Evolutionary conservation across 2,888 invertebrate genomes (phyloP).

Genomic region (Diabrotica balteata): DNA sequence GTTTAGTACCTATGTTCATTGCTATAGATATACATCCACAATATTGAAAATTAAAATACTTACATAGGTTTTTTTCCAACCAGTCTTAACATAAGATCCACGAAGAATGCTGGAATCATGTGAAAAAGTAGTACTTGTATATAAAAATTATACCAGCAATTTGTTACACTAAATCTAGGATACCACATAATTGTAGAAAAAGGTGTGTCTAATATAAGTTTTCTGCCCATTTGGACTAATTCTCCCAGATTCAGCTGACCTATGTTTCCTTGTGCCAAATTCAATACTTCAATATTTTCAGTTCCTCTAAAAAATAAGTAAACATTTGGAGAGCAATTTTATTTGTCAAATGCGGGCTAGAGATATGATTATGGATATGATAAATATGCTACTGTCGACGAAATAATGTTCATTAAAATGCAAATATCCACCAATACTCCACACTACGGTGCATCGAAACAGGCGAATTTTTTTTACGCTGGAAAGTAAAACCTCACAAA

Average conservation of each 20-base stretch:
- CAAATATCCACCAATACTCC: too few species aligned
- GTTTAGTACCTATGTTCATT: too few species aligned
- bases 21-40: too few species aligned
- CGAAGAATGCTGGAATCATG: slow-evolving; percentile 77
- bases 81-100: slow-evolving; percentile 72
- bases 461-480: too few species aligned
- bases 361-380: too few species aligned
- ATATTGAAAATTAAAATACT: slow-evolving; percentile 25
- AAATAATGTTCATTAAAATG: too few species aligned
- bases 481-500: too few species aligned
- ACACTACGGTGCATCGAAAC: too few species aligned
- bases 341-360: too few species aligned
- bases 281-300: slow-evolving; percentile 71
- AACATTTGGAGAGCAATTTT: too few species aligned
- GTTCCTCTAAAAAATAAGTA: not conserved
- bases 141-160: slow-evolving; percentile 69
- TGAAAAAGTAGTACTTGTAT: slow-evolving; percentile 50
- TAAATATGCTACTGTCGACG: too few species aligned
- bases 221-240: slow-evolving; percentile 58
- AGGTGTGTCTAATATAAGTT: slow-evolving; percentile 66
- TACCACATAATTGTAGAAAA: slow-evolving; percentile 76
- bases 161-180: slow-evolving; percentile 67
- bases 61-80: slow-evolving; percentile 76
- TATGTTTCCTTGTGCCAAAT: slow-evolving; percentile 76
- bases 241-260: slow-evolving; percentile 71